Conservation (phyloP, 35 echinoderm and acorn worm genomes). For the Apostichopus californicus region DNA sequence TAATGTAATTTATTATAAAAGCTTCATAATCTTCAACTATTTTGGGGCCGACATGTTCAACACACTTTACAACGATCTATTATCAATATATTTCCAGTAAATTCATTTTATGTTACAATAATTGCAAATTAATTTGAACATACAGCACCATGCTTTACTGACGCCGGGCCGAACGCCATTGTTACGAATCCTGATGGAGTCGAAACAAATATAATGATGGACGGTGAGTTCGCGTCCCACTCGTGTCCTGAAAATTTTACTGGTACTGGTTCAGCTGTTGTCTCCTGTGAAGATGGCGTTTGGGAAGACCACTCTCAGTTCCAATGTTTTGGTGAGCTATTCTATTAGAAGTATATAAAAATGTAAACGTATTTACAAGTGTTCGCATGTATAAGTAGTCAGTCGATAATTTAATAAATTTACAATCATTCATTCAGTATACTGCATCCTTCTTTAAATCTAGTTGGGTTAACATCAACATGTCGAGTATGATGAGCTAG, state of each 20-base stretch:
- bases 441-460: neutral
- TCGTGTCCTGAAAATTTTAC: constrained; percentile 16
- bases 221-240: constrained; percentile 1
- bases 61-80: no score
- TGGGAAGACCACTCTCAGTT: neutral
- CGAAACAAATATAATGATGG: constrained; percentile 1
- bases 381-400: no score
- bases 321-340: neutral
- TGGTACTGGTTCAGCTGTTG: neutral
- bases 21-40: no score
- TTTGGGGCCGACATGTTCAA: no score
- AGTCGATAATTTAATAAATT: neutral
- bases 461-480: no score
- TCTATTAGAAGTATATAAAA: no score
- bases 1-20: no score
- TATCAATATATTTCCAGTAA: no score
- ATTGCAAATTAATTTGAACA: no score
- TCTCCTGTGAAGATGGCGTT: neutral
- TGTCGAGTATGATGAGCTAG: no score
- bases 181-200: neutral
- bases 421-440: neutral
- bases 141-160: neutral
- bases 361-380: no score
- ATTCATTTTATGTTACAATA: no score
- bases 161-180: neutral